A percentile compares a stretch with the other conserved stretches of the same genome.
Evolutionary conservation across 2,797 vertebrate species (phyloP).

Genomic region (Pipistrellus pygmaeus): DNA sequence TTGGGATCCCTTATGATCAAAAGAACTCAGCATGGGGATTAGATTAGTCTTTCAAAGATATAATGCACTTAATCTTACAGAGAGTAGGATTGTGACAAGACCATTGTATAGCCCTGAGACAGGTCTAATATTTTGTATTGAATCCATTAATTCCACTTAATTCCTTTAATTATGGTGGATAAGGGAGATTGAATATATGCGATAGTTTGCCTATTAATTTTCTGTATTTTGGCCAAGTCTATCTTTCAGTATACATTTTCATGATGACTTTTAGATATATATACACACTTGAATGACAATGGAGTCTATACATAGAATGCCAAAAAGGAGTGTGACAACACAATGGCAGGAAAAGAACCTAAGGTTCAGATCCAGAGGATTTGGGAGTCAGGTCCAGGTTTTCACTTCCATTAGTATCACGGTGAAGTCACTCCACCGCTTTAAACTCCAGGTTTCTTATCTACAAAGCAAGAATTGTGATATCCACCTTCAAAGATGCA

Average conservation of each 20-base stretch:
- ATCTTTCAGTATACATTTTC: neutral
- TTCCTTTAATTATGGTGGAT: constrained; percentile 31
- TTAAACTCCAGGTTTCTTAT: neutral
- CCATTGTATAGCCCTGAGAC: neutral
- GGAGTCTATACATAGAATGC: neutral
- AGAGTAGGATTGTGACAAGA: neutral
- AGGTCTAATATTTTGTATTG: neutral
- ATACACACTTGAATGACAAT: neutral
- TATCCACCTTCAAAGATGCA: neutral
- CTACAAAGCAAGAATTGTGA: neutral
- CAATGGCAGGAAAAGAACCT: neutral
- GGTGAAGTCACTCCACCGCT: neutral
- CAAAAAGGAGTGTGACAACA: neutral
- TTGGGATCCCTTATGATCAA: constrained; percentile 69
- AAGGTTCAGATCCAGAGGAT: neutral
- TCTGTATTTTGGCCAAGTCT: constrained; percentile 11
- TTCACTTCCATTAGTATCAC: neutral
- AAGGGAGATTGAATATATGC: constrained; percentile 7
- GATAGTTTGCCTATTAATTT: neutral
- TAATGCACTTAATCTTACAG: constrained; percentile 51
- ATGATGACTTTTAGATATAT: neutral
- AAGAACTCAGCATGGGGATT: constrained; percentile 68
- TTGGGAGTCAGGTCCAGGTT: neutral
- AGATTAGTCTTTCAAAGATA: constrained; percentile 65
- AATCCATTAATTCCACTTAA: constrained; percentile 22